Base-by-base conservation (phyloP, 2,888 invertebrate genomes). In the Allygus modestus region DNA sequence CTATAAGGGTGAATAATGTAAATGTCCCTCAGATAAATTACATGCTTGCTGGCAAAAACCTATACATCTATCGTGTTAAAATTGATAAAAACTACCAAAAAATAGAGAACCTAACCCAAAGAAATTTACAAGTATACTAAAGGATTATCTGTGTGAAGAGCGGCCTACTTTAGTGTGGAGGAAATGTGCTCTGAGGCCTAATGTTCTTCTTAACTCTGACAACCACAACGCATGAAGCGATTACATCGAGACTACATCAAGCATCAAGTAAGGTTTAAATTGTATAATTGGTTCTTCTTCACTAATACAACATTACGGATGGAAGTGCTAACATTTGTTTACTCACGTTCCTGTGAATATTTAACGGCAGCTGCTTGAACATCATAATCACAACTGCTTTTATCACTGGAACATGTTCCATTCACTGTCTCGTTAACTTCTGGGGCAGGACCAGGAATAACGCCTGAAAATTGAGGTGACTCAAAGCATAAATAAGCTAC, bases 361-460 rank as follows among this genome's bases (percentile, higher is more conserved):
- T 79, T 84, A 2, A 43, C 46, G 23, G 77, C 79, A 20, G 65
- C 15, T 5, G 83, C 58, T 17, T 43, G 75, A 1, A 26, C 23
- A 37, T 84, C 41, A 20, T 69, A 46, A n/a, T 84, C 65, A 79
- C 84, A 84, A 54, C 0, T 46, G 33, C 9, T 46, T 20, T 84
- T 79, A n/a, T 79, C 79, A 31, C 46, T 33, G 15, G 83, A 61
- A 17, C 87, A 88, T 0, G 87, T 87, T 84, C 87, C 85, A 11
- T 87, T 86, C 11, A 46, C 83, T 37, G 61, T 85, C 1, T 85
- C 51, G 41, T 81, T 85, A 15, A 11, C 28, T 46, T 77, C 77
- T 17, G 46, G 51, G 5, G 41, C 23, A 1, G 41, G 0, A 7
- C 26, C 51, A 23, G 54, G 28, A 51, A 79, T 46, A 23, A 69